Evolutionary conservation across 2,888 invertebrate genomes (phyloP).

Genomic region (Caenorhabditis imperialis): DNA sequence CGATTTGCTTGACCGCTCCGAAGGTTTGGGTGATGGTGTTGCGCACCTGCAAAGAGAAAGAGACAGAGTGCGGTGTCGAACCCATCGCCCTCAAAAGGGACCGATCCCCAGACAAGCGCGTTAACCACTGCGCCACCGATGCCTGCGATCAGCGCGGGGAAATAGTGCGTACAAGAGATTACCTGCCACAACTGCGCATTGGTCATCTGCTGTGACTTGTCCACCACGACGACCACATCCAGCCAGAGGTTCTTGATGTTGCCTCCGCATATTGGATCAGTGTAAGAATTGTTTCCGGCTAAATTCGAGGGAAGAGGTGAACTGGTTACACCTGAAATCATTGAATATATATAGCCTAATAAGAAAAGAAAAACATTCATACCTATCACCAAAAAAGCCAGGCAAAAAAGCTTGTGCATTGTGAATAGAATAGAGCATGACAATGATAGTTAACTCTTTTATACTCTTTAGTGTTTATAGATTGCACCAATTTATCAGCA

Average conservation of each 20-base stretch:
- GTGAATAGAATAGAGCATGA: not conserved
- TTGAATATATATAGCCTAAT: no score
- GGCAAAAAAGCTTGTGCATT: constrained; percentile 1
- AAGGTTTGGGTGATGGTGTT: constrained; percentile 32
- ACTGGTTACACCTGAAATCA: not conserved
- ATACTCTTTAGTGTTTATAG: constrained; percentile 16
- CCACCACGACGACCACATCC: constrained; percentile 38
- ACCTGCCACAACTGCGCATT: constrained; percentile 30
- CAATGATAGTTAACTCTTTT: not conserved
- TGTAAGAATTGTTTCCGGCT: not conserved
- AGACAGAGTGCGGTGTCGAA: no score
- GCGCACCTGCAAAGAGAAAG: not conserved
- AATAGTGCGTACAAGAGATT: not conserved
- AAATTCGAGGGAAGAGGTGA: not conserved
- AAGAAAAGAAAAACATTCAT: no score
- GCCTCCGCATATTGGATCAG: not conserved
- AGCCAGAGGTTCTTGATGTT: constrained; percentile 45
- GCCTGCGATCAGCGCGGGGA: not conserved
- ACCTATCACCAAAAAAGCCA: not conserved
- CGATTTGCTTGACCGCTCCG: constrained; percentile 13
- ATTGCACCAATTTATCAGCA: constrained; percentile 22
- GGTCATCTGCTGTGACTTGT: constrained; percentile 29
- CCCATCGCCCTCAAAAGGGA: not conserved
- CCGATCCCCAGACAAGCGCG: not conserved
- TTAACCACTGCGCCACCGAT: no score